Conservation (phyloP, 2,888 invertebrate genomes). For the Alviniconcha strummeri region DNA sequence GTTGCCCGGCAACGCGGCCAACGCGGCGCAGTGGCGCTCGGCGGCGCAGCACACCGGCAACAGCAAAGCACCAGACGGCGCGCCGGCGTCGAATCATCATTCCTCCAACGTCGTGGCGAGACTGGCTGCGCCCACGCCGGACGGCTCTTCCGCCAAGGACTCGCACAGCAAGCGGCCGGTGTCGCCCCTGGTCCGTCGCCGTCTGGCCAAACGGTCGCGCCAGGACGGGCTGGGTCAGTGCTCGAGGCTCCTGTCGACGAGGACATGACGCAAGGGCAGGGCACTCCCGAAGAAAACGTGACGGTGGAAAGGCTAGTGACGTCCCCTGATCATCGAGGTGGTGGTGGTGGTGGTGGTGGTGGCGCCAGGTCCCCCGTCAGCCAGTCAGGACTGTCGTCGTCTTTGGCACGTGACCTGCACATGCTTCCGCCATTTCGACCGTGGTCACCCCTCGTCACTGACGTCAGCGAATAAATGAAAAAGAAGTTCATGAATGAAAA, state of each 20-base stretch:
- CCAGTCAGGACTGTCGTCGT: background rate
- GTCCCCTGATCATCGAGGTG: background rate
- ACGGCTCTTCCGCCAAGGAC: constrained; percentile 18
- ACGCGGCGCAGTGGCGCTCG: background rate
- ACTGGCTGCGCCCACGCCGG: constrained; percentile 24
- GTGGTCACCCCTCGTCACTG: background rate
- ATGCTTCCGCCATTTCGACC: constrained; percentile 8
- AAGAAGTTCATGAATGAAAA: background rate
- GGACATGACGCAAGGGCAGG: background rate
- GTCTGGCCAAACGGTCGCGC: constrained; percentile 36
- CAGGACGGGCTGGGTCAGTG: constrained; percentile 14
- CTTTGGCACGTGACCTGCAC: constrained; percentile 11
- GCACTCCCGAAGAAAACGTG: background rate
- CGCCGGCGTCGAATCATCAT: too few species aligned
- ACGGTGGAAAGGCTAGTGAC: constrained; percentile 25
- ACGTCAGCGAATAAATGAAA: background rate
- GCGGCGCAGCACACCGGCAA: background rate
- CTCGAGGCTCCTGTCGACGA: background rate
- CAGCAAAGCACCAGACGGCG: too few species aligned
- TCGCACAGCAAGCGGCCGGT: constrained; percentile 19
- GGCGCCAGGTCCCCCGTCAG: constrained; percentile 5
- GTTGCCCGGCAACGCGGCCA: background rate
- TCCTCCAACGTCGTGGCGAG: background rate
- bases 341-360: too few species aligned
- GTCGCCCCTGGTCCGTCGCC: constrained; percentile 34